Conservation (phyloP, 2,797 vertebrate genomes). For the Carduelis carduelis region DNA sequence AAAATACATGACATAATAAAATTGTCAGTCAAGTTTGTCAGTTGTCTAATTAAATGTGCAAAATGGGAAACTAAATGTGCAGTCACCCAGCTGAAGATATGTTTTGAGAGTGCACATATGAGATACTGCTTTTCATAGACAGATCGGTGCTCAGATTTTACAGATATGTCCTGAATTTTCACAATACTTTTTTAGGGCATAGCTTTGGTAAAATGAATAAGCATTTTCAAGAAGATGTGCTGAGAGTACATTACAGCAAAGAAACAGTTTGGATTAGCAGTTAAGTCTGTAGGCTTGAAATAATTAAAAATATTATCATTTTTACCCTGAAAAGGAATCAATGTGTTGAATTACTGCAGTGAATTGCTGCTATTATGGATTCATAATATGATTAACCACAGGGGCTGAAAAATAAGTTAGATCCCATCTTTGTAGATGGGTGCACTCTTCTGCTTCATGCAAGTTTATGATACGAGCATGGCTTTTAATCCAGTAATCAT, state of each 20-base stretch:
- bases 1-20: background rate
- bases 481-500: background rate
- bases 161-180: background rate
- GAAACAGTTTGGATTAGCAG: background rate
- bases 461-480: rapidly evolving
- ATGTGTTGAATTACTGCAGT: background rate
- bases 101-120: background rate
- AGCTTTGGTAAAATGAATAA: background rate
- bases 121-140: background rate
- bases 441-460: background rate
- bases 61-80: background rate
- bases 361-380: background rate
- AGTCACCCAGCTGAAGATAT: background rate
- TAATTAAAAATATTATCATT: background rate
- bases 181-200: background rate
- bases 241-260: background rate
- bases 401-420: background rate
- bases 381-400: background rate
- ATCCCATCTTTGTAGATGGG: background rate
- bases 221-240: background rate
- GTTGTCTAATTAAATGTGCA: background rate
- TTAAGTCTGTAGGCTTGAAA: background rate
- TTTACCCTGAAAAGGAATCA: background rate
- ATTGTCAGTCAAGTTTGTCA: background rate
- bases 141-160: background rate